Evolutionary conservation across 2,797 vertebrate species (phyloP).

Genomic region (Galaxias olidus): DNA sequence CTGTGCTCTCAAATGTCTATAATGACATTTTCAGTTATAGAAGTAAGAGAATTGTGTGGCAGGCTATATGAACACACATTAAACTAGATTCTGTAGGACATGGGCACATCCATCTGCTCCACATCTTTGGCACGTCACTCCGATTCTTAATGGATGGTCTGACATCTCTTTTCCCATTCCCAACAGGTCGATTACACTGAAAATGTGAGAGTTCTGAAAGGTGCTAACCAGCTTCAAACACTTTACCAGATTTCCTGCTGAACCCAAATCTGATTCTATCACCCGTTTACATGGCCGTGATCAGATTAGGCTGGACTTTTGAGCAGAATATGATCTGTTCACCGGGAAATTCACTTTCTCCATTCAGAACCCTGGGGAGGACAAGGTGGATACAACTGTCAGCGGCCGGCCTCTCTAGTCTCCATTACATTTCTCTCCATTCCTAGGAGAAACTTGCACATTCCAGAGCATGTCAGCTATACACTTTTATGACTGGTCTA

Average conservation of each 20-base stretch:
- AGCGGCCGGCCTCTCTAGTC: slow-evolving; percentile 18
- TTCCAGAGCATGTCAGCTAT: no score
- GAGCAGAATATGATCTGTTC: slow-evolving; percentile 30
- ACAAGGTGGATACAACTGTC: slow-evolving; percentile 33
- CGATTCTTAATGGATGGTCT: not conserved
- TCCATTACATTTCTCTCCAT: no score
- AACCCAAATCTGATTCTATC: slow-evolving; percentile 37
- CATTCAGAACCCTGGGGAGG: slow-evolving; percentile 11
- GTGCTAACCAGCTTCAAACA: slow-evolving; percentile 24
- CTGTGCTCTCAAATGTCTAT: no score
- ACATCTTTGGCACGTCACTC: no score
- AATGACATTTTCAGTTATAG: no score
- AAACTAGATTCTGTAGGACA: no score
- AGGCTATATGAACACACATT: no score
- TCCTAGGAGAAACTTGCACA: no score
- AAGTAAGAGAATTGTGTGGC: no score
- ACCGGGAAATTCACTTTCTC: slow-evolving; percentile 17
- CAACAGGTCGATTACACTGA: slow-evolving; percentile 22
- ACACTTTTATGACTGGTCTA: no score
- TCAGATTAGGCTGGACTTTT: slow-evolving; percentile 32
- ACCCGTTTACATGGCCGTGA: slow-evolving; percentile 32
- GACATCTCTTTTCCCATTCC: slow-evolving; percentile 25
- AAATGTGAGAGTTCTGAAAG: slow-evolving; percentile 20
- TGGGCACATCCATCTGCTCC: no score
- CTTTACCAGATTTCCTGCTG: slow-evolving; percentile 20